These are phyloP conservation scores for Chrysopa pallens DNA, from an alignment of 1,140 invertebrate genomes.

Conservation along the genomic window DNA sequence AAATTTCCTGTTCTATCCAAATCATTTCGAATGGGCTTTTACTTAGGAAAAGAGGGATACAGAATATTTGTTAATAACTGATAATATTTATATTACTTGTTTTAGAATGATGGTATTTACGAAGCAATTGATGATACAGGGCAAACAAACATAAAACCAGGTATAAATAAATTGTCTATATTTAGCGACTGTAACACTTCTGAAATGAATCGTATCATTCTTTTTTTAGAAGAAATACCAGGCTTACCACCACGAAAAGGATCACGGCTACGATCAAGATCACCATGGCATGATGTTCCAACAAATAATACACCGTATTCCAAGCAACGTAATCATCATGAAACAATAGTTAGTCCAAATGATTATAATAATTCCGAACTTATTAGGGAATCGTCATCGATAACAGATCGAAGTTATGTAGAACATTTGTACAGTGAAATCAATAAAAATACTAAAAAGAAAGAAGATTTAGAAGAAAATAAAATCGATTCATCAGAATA, in stretches of 20 bases:
- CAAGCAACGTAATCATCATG: background rate
- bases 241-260: conserved; percentile 1
- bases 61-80: too few species aligned
- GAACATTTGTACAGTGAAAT: conserved; percentile 4
- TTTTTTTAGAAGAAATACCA: background rate
- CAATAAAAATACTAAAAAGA: background rate
- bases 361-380: background rate
- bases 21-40: too few species aligned
- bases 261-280: background rate
- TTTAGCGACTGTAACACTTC: too few species aligned
- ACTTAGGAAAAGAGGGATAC: too few species aligned
- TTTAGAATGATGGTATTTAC: too few species aligned
- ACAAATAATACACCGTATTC: conserved; percentile 8
- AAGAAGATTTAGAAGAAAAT: conserved; percentile 1
- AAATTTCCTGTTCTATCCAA: too few species aligned
- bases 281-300: conserved; percentile 10
- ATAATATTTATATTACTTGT: too few species aligned
- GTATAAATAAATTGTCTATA: too few species aligned
- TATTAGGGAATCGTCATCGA: background rate
- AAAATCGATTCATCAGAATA: background rate
- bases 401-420: background rate
- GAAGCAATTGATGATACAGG: too few species aligned
- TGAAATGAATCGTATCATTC: too few species aligned
- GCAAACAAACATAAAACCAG: too few species aligned
- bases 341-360: background rate